A percentile compares a stretch with the other conserved stretches of the same genome.
Evolutionary conservation across 2,113 vertebrate species (phyloP).

Genomic region (Pseudolaguvia tuberculata): DNA sequence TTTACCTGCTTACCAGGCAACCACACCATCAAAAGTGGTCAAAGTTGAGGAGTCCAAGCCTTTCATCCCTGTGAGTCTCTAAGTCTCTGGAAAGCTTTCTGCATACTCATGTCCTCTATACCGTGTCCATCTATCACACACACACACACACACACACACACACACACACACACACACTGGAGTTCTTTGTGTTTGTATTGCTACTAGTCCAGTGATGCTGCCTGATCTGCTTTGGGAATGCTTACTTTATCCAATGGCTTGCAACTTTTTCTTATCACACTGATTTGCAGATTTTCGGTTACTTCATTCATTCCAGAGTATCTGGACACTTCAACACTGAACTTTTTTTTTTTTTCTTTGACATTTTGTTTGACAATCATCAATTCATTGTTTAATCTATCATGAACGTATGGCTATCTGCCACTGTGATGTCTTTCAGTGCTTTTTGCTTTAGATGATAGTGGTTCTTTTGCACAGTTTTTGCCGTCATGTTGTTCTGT

Average conservation of each 20-base stretch:
- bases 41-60: conserved; percentile 70
- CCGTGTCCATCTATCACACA: not conserved
- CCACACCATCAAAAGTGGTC: conserved; percentile 73
- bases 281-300: conserved; percentile 26
- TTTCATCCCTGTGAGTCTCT: conserved; percentile 68
- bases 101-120: conserved; percentile 28
- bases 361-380: conserved; percentile 37
- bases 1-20: conserved; percentile 73
- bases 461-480: conserved; percentile 47
- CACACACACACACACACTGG: not conserved
- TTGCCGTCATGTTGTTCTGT: conserved; percentile 46
- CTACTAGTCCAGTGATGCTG: not conserved
- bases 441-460: conserved; percentile 56
- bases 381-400: conserved; percentile 24
- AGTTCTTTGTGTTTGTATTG: not conserved
- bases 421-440: conserved; percentile 52
- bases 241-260: conserved; percentile 11
- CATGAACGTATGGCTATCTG: conserved; percentile 2
- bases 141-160: not conserved
- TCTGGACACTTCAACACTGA: conserved; percentile 54
- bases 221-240: conserved; percentile 21
- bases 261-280: conserved; percentile 16
- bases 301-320: conserved; percentile 61
- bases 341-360: conserved; percentile 31
- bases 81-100: conserved; percentile 38